Percentiles rank a stretch among this genome's conserved stretches.
These are phyloP conservation scores for Rhyacophila evoluta DNA, from an alignment of 2,888 invertebrate species.

Conservation along the genomic window DNA sequence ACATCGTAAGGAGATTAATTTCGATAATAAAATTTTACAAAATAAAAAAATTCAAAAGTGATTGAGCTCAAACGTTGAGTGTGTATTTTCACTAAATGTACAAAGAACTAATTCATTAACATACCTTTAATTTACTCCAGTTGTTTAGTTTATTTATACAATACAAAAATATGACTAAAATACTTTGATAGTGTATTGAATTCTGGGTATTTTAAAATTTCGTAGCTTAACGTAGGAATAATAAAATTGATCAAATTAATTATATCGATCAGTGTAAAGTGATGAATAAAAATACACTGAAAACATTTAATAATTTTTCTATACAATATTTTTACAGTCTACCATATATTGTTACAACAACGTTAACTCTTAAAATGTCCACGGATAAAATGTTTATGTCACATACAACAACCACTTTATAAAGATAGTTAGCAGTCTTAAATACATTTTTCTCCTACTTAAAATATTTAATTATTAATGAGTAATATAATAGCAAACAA, in stretches of 20 bases:
- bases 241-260: neutral
- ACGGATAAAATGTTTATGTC: neutral
- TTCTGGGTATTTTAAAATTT: neutral
- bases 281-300: neutral
- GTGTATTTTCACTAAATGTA: neutral
- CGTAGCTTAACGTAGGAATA: neutral
- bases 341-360: neutral
- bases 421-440: constrained; percentile 1
- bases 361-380: neutral
- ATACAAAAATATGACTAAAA: constrained; percentile 6
- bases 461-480: neutral
- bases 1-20: neutral
- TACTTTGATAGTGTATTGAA: neutral
- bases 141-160: neutral
- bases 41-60: neutral
- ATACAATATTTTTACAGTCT: neutral
- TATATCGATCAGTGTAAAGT: neutral
- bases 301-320: neutral
- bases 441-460: constrained; percentile 22
- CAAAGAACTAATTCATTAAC: neutral
- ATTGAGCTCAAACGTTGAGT: neutral
- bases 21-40: neutral
- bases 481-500: neutral
- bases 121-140: neutral
- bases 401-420: neutral